Conservation (phyloP, 2,797 vertebrate genomes). For the Catamblyrhynchus diadema region DNA sequence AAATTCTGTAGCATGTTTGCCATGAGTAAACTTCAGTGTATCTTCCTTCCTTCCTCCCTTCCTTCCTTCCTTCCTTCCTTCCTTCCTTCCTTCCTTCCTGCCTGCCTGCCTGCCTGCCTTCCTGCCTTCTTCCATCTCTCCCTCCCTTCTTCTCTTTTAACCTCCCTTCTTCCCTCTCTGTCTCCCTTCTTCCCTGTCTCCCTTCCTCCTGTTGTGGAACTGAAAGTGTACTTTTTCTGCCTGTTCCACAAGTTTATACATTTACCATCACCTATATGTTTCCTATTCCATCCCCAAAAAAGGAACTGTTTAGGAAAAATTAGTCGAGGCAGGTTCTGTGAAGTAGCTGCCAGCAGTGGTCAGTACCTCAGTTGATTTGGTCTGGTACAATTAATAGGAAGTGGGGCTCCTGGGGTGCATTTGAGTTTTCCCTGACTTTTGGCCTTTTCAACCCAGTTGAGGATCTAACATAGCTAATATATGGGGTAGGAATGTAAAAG, state of each 20-base stretch:
- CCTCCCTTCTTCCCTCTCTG: too few species aligned
- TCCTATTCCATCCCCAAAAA: neutral
- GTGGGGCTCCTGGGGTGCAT: neutral
- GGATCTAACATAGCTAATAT: neutral
- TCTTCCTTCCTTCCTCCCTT: neutral
- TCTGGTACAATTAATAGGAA: neutral
- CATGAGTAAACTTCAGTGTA: neutral
- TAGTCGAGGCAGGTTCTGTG: neutral
- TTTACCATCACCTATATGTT: neutral
- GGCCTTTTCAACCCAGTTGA: neutral
- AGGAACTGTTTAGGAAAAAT: neutral
- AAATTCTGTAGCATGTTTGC: neutral
- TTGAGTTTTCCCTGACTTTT: neutral
- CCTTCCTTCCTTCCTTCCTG: too few species aligned
- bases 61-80: neutral
- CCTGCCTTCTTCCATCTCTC: neutral
- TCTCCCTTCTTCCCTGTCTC: neutral
- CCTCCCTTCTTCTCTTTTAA: too few species aligned
- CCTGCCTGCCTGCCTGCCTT: rapidly evolving
- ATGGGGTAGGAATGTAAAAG: neutral
- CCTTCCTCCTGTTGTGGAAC: neutral
- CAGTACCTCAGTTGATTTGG: neutral
- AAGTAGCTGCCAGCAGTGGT: neutral
- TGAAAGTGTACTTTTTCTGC: neutral
- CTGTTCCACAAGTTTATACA: neutral